These are phyloP conservation scores for Thalassarche chlororhynchos DNA, from an alignment of 2,113 vertebrate genomes.

Conservation along the genomic window DNA sequence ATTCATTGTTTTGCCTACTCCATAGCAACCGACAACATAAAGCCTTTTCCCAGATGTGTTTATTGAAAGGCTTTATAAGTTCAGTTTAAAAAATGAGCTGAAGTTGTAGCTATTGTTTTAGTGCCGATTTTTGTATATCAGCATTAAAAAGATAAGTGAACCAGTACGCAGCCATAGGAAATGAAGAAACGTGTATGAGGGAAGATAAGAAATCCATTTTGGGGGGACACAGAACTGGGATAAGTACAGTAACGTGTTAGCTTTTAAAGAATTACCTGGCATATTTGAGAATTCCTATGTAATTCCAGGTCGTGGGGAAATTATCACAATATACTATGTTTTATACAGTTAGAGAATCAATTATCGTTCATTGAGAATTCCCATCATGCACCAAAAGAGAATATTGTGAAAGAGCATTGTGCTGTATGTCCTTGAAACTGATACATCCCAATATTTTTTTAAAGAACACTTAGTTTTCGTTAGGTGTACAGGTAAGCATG, in stretches of 20 bases:
- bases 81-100: not conserved
- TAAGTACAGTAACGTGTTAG: not conserved
- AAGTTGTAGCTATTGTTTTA: not conserved
- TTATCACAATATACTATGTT: not conserved
- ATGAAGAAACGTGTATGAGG: not conserved
- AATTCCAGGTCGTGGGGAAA: not conserved
- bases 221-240: not conserved
- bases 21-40: conserved; percentile 19
- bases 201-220: not conserved
- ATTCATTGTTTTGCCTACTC: conserved; percentile 34
- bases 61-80: conserved; percentile 15
- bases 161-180: not conserved
- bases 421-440: not conserved
- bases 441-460: not conserved
- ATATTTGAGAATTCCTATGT: not conserved
- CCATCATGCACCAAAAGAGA: not conserved
- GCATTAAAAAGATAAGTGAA: not conserved
- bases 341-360: not conserved
- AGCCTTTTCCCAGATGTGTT: conserved; percentile 40
- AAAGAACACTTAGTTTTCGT: not conserved
- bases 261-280: not conserved
- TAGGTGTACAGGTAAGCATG: not conserved
- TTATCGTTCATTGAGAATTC: not conserved
- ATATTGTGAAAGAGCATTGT: not conserved
- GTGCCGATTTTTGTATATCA: not conserved